A percentile compares a stretch with the other conserved stretches of the same genome.
These are phyloP conservation scores for Tethea ocularis DNA, from an alignment of 2,888 invertebrate species.

Conservation along the genomic window DNA sequence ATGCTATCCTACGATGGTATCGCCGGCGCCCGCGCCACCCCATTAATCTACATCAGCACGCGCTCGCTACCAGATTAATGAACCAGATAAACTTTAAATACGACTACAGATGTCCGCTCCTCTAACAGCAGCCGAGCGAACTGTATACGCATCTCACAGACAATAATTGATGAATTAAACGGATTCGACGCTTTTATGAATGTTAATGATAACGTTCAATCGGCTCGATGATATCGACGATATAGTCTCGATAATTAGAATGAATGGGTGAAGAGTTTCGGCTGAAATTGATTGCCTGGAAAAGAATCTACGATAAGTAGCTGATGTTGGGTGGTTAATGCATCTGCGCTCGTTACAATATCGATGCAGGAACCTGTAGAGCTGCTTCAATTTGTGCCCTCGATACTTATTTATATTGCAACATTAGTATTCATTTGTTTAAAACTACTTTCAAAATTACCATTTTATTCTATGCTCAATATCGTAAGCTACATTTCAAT, in stretches of 20 bases:
- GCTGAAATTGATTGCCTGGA: constrained; percentile 57
- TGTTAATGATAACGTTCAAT: constrained; percentile 70
- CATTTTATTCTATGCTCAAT: constrained; percentile 55
- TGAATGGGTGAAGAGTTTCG: constrained; percentile 65
- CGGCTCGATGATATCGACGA: constrained; percentile 49
- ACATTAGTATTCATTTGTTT: constrained; percentile 64
- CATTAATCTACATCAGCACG: constrained; percentile 83
- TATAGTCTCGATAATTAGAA: constrained; percentile 70
- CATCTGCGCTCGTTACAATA: constrained; percentile 34
- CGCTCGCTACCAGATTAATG: constrained; percentile 78
- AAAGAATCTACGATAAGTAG: constrained; percentile 52
- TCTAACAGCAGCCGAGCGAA: constrained; percentile 54
- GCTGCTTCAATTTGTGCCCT: constrained; percentile 11
- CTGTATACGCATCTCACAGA: constrained; percentile 47
- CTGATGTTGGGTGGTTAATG: constrained; percentile 56
- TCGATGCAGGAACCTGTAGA: constrained; percentile 14
- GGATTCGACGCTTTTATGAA: constrained; percentile 70
- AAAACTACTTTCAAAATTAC: constrained; percentile 55
- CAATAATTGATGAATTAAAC: constrained; percentile 77
- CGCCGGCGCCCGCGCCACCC: constrained; percentile 69
- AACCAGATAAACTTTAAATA: constrained; percentile 80
- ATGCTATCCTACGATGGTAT: constrained; percentile 71
- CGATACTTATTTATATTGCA: constrained; percentile 24
- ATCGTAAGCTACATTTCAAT: constrained; percentile 47
- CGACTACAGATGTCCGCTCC: constrained; percentile 73